phyloP scores from a whole-genome alignment of 2,888 invertebrate species.

The Tenthredo scrophulariae region DNA sequence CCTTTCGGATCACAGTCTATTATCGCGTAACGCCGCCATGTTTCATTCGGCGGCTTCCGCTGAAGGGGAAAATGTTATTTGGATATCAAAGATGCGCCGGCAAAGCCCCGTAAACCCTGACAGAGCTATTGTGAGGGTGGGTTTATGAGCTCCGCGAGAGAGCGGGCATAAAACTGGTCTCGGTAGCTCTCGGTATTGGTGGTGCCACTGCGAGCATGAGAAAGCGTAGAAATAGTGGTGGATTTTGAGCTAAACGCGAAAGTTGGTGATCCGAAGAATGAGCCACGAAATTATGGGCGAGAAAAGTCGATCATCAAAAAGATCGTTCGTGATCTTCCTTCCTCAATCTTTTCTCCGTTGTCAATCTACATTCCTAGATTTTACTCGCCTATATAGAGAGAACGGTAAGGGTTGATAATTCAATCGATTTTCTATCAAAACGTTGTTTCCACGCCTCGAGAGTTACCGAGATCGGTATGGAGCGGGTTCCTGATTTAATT shows the following conservation, averaged over 20 bases:
- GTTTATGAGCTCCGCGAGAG: constrained; percentile 62
- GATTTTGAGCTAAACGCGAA: constrained; percentile 12
- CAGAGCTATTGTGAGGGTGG: constrained; percentile 61
- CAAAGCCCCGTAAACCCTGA: constrained; percentile 61
- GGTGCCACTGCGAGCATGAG: background rate
- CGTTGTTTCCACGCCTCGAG: no score
- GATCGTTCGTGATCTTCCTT: background rate
- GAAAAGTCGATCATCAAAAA: constrained; percentile 36
- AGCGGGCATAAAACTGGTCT: constrained; percentile 54
- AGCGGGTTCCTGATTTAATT: constrained; percentile 31
- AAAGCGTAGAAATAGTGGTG: background rate
- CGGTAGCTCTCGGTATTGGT: background rate
- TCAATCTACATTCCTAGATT: background rate
- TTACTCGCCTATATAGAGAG: background rate
- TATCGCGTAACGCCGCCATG: constrained; percentile 56
- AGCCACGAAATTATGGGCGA: constrained; percentile 36
- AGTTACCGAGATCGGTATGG: background rate
- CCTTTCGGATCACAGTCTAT: constrained; percentile 53
- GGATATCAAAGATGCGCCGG: constrained; percentile 67
- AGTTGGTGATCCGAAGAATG: constrained; percentile 19
- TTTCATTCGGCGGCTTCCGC: constrained; percentile 56
- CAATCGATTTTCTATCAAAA: background rate
- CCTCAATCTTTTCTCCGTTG: background rate
- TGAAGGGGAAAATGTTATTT: constrained; percentile 68
- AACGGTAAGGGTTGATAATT: background rate